Evolutionary conservation across 2,113 vertebrate species (phyloP), one percentile per base, ranked within the genome.

Genomic region (Megalops atlanticus): DNA sequence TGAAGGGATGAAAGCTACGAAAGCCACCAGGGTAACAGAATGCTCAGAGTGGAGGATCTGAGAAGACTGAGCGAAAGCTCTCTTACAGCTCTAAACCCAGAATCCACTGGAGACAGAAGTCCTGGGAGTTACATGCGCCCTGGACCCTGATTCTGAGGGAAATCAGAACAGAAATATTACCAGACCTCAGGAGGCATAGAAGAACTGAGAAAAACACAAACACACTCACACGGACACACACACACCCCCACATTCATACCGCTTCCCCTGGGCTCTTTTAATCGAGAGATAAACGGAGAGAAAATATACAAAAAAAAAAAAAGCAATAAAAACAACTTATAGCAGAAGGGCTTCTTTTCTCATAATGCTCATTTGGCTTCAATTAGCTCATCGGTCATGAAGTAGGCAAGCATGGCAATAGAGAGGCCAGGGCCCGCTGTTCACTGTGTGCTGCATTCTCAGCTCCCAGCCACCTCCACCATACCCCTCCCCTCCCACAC

Each of bases 221-320:
- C 7, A 31, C 21, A 76, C 31, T 74, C 49, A 82, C 82, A 81
- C n/a, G n/a, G n/a, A n/a, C 49, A 83, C 74, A 73, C 54, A 43
- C 40, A 71, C 76, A 87, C 79, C 85, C n/a, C n/a, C n/a, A n/a
- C n/a, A n/a, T n/a, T n/a, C 0, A 16, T 52, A 54, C 69, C 24
- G 31, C 58, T 64, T 64, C 58, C 58, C 10, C 18, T 64, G 24
- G 11, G 58, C n/a, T 64, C 58, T 11, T 10, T n/a, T 6, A n/a
- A 58, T n/a, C 2, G 21, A 58, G 21, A 58, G 52, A 31, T 24
- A 31, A n/a, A 64, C 8, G 58, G 58, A 64, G 58, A 10, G 24
- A 64, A 54, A 54, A 54, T 54, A 54, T 21, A 24, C 49, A 54
- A 54, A 4, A 54, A 54, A 54, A 21, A 16, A 2, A 24, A 21